Conservation (phyloP, 2,888 invertebrate species). For the Anticlea derivata region DNA sequence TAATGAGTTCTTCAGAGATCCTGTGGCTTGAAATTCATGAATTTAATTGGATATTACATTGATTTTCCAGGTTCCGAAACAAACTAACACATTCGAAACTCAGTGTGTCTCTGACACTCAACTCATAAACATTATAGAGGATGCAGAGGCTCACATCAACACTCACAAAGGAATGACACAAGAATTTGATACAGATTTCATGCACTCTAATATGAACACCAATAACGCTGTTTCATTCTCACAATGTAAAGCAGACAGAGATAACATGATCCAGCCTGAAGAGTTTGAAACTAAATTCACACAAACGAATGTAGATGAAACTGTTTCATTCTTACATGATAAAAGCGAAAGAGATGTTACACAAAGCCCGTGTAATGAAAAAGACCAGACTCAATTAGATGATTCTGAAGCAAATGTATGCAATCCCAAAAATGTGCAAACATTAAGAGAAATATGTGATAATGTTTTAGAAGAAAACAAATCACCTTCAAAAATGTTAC, state of each 20-base stretch:
- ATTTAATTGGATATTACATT: too few relatives aligned
- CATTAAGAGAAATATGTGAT: slow-evolving; percentile 6
- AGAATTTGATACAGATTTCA: slow-evolving; percentile 59
- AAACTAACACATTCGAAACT: slow-evolving; percentile 59
- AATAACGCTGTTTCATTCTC: background rate
- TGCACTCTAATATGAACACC: slow-evolving; percentile 9
- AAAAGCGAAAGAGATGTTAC: slow-evolving; percentile 1
- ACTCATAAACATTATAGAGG: slow-evolving; percentile 60
- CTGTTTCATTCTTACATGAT: slow-evolving; percentile 11
- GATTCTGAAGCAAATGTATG: background rate
- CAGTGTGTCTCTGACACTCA: slow-evolving; percentile 69
- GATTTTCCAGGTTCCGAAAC: slow-evolving; percentile 45
- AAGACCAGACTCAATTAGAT: background rate
- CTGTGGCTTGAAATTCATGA: too few relatives aligned
- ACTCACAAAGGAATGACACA: slow-evolving; percentile 53
- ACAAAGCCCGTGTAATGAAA: background rate
- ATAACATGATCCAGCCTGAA: slow-evolving; percentile 6
- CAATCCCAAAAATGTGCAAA: background rate
- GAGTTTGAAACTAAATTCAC: slow-evolving; percentile 32
- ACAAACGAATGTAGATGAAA: slow-evolving; percentile 22
- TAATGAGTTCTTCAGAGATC: too few relatives aligned
- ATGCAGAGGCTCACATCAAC: slow-evolving; percentile 55
- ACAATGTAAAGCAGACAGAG: slow-evolving; percentile 4
- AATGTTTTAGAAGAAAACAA: slow-evolving; percentile 1
- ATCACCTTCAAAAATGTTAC: background rate